Evolutionary conservation across 2,113 vertebrate genomes (phyloP).

Genomic region (Silurus meridionalis): DNA sequence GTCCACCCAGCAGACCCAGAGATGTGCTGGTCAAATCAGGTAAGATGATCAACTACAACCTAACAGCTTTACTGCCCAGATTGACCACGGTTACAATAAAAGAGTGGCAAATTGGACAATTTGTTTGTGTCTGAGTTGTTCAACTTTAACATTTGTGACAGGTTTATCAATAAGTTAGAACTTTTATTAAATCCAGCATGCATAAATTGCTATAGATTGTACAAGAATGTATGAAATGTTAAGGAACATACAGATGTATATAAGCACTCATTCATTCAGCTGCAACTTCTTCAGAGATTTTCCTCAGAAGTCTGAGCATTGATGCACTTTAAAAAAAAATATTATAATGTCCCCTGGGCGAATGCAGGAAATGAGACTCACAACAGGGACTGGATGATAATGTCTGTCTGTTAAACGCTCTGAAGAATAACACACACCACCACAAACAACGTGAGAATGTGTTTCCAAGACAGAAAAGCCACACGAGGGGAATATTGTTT

Average conservation of each 20-base stretch:
- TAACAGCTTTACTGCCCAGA: background rate
- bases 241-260: background rate
- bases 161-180: background rate
- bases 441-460: background rate
- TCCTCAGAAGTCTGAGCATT: background rate
- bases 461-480: background rate
- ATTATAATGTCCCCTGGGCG: background rate
- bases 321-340: background rate
- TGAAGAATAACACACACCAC: background rate
- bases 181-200: background rate
- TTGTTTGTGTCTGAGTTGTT: background rate
- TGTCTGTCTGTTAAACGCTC: background rate
- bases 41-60: constrained; percentile 62
- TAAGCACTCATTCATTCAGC: background rate
- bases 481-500: background rate
- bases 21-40: constrained; percentile 80
- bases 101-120: background rate
- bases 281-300: background rate
- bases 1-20: constrained; percentile 72
- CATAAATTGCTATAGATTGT: background rate
- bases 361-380: background rate
- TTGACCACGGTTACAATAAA: background rate
- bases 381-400: background rate
- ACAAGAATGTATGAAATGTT: background rate
- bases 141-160: background rate